Evolutionary conservation across 2,888 invertebrate genomes (phyloP).

Genomic region (Alentia gelatinosa): DNA sequence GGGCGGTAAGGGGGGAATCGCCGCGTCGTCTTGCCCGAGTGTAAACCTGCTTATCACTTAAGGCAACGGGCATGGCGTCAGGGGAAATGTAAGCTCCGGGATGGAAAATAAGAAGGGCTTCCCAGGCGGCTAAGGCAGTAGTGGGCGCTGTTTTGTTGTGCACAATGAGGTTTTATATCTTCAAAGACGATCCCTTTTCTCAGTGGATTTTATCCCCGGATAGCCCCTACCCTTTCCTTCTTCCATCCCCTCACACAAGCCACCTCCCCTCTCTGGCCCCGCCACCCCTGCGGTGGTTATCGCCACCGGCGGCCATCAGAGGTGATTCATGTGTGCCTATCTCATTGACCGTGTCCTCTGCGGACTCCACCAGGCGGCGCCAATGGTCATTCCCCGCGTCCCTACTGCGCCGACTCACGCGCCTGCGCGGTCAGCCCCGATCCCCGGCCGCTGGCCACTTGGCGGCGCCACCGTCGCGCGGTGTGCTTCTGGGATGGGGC

Average conservation of each 20-base stretch:
- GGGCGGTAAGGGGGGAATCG: background rate
- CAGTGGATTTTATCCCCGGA: background rate
- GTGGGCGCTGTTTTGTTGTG: background rate
- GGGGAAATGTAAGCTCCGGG: slow-evolving; percentile 19
- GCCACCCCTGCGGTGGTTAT: background rate
- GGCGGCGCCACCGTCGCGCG: slow-evolving; percentile 3
- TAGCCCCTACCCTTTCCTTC: background rate
- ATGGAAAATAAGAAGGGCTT: background rate
- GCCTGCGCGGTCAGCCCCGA: background rate
- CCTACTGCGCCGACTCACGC: background rate
- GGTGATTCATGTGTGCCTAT: slow-evolving; percentile 35
- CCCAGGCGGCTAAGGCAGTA: background rate
- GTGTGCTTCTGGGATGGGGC: background rate
- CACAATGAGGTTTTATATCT: background rate
- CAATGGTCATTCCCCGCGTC: slow-evolving; percentile 10
- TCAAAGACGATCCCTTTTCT: slow-evolving; percentile 26
- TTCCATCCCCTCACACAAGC: background rate
- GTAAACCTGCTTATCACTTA: slow-evolving; percentile 39
- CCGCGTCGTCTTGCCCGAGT: background rate
- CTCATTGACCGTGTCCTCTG: slow-evolving; percentile 15
- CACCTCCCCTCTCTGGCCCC: background rate
- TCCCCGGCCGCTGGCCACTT: background rate
- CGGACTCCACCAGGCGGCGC: background rate
- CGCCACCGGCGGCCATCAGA: background rate
- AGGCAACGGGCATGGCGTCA: slow-evolving; percentile 3